Conservation (phyloP, 1,140 invertebrate genomes). For the Dryas iulia region DNA sequence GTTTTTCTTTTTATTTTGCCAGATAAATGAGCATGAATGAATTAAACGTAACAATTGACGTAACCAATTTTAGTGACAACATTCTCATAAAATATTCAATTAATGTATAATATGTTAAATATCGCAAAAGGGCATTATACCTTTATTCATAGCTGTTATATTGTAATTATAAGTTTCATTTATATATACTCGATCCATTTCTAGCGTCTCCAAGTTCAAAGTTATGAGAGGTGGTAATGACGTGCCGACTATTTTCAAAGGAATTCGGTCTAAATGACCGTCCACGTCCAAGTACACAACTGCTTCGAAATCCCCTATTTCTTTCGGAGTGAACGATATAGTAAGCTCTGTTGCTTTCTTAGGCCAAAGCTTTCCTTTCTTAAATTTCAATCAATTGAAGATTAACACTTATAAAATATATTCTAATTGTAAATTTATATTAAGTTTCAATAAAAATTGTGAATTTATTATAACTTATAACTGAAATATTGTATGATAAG, state of each 20-base stretch:
- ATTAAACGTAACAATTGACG: too few relatives aligned
- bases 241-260: slow-evolving; percentile 56
- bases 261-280: slow-evolving; percentile 51
- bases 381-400: too few relatives aligned
- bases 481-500: too few relatives aligned
- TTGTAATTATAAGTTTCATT: slow-evolving; percentile 70
- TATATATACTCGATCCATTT: slow-evolving; percentile 68
- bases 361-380: slow-evolving; percentile 68
- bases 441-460: too few relatives aligned
- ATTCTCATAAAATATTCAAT: too few relatives aligned
- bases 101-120: too few relatives aligned
- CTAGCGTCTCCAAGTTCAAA: slow-evolving; percentile 65
- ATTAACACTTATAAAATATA: too few relatives aligned
- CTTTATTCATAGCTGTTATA: slow-evolving; percentile 67
- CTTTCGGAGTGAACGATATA: slow-evolving; percentile 64
- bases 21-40: too few relatives aligned
- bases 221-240: slow-evolving; percentile 61
- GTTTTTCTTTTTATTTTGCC: too few relatives aligned
- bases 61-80: too few relatives aligned
- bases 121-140: too few relatives aligned
- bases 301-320: slow-evolving; percentile 60
- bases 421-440: not conserved
- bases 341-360: slow-evolving; percentile 63
- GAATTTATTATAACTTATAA: not conserved
- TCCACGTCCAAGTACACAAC: slow-evolving; percentile 66